Base-by-base conservation (phyloP, 2,797 vertebrate species). In the Coreius guichenoti region DNA sequence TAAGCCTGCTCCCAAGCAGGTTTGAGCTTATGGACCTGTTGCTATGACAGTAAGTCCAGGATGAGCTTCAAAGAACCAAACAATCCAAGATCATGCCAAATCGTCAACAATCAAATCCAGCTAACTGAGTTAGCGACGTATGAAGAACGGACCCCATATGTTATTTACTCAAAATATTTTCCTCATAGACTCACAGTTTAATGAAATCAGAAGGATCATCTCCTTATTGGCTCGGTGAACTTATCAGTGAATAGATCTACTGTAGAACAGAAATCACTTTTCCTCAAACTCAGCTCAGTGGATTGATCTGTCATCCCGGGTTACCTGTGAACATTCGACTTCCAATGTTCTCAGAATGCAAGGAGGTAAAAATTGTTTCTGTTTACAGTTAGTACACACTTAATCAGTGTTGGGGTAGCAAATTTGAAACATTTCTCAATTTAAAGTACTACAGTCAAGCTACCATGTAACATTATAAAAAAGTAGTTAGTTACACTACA, bases 131-230 rank as follows among this genome's bases (percentile, higher is more conserved):
- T n/a, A n/a, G n/a, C n/a, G n/a, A n/a, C n/a, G n/a, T n/a, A n/a
- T n/a, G n/a, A n/a, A n/a, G n/a, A n/a, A n/a, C n/a, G n/a, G n/a
- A n/a, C n/a, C n/a, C n/a, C n/a, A 19, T 56, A 45, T 87, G 54
- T 21, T 19, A 47, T 86, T 70, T 80, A 70, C 23, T 26, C 33
- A 61, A 86, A 82, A 65, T 58, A 29, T 76, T 39, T 82, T 58
- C 49, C n/a, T 43, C 31, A 54, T 26, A 56, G 67, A 69, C 63
- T 68, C 21, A n/a, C 39, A 75, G 70, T 65, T 63, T 75, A 75
- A 63, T 36, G 39, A 63, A 63, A 75, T 75, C 21, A 23, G 21
- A 31, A 45, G 45, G 36, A 72, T 33, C 69, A 16, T 72, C 36
- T 58, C n/a, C 31, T 51, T 68, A 69, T 39, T 36, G 29, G 33